Evolutionary conservation across 2,797 vertebrate genomes (phyloP).

Genomic region (Gallinago nigripennis): DNA sequence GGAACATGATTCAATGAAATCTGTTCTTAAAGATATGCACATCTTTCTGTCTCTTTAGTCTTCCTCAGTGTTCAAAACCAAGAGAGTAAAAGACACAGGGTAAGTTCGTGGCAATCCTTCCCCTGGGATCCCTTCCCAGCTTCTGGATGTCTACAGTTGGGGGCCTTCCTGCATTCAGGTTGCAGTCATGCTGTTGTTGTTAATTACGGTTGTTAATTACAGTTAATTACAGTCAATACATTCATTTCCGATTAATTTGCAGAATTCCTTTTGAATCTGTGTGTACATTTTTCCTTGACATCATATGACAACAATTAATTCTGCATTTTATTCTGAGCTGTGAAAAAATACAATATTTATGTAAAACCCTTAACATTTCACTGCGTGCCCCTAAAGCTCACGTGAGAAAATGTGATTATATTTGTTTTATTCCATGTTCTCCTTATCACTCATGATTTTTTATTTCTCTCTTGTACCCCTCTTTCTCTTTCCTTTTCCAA

Average conservation of each 20-base stretch:
- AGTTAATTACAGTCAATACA: background rate
- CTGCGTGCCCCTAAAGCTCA: background rate
- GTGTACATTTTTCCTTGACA: background rate
- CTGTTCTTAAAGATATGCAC: slow-evolving; percentile 1
- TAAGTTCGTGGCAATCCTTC: background rate
- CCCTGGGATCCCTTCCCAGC: background rate
- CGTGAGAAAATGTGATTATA: background rate
- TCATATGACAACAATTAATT: background rate
- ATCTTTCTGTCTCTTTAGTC: background rate
- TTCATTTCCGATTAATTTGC: background rate
- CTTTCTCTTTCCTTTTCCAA: background rate
- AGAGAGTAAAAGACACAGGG: background rate
- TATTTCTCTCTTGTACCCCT: background rate
- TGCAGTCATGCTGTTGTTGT: background rate
- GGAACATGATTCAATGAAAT: background rate
- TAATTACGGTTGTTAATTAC: background rate
- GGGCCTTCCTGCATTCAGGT: background rate
- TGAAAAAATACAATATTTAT: background rate
- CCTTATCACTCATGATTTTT: background rate
- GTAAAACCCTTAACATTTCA: background rate
- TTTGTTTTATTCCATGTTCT: background rate
- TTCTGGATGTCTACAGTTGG: background rate
- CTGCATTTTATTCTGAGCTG: background rate
- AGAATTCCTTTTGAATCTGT: background rate
- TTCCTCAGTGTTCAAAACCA: background rate